Evolutionary conservation across 2,797 vertebrate species (phyloP).

Genomic region (Lagorchestes hirsutus): DNA sequence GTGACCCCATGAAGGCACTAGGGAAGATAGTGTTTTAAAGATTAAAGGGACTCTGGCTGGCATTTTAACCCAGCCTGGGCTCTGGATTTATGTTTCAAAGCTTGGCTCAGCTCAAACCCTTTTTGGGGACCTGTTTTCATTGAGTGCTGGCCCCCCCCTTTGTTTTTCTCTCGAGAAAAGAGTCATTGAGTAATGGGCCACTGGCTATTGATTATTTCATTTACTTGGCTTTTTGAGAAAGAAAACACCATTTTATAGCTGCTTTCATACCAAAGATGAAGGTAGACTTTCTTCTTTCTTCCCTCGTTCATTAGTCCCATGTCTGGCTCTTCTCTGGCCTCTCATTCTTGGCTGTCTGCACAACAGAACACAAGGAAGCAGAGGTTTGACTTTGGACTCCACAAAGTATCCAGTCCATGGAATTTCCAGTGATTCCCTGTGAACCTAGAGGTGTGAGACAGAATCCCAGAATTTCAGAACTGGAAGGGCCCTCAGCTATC

Average conservation of each 20-base stretch:
- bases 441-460: background rate
- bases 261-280: background rate
- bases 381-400: background rate
- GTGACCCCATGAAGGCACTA: slow-evolving; percentile 68
- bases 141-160: background rate
- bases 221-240: slow-evolving; percentile 30
- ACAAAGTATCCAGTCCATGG: background rate
- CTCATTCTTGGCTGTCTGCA: background rate
- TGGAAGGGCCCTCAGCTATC: background rate
- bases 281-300: background rate
- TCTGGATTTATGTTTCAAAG: slow-evolving; percentile 72
- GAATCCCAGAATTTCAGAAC: background rate
- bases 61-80: slow-evolving; percentile 38
- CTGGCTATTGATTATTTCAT: slow-evolving; percentile 29
- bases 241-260: background rate
- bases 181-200: background rate
- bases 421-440: background rate
- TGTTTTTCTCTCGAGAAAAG: slow-evolving; percentile 55
- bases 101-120: slow-evolving; percentile 11
- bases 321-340: background rate
- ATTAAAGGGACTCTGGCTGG: slow-evolving; percentile 65
- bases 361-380: background rate
- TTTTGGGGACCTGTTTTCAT: background rate
- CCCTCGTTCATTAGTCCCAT: background rate
- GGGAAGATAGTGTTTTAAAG: slow-evolving; percentile 58